Evolutionary conservation across 1,140 invertebrate genomes (phyloP).

Genomic region (Dreissena polymorpha): DNA sequence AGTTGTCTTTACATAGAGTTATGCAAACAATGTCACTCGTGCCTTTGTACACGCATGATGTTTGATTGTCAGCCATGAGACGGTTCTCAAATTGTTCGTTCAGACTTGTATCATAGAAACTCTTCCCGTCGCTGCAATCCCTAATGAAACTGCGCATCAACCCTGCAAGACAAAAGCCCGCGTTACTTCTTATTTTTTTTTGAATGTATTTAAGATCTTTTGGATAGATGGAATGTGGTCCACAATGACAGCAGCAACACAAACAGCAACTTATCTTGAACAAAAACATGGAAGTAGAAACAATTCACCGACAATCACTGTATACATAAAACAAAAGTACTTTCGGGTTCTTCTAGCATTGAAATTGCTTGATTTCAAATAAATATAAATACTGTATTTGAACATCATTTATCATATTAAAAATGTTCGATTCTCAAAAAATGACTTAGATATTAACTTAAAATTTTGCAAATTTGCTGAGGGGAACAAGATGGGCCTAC

Average conservation of each 20-base stretch:
- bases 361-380: too few relatives aligned
- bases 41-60: constrained; percentile 34
- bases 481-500: too few relatives aligned
- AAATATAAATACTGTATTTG: too few relatives aligned
- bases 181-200: neutral
- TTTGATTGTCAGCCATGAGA: constrained; percentile 14
- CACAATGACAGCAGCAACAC: neutral
- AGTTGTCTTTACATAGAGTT: constrained; percentile 9
- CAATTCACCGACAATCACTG: too few relatives aligned
- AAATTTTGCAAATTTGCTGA: too few relatives aligned
- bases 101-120: constrained; percentile 3
- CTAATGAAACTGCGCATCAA: constrained; percentile 20
- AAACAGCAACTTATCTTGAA: neutral
- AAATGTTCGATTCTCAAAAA: too few relatives aligned
- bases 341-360: too few relatives aligned
- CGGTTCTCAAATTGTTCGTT: constrained; percentile 10
- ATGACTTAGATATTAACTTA: too few relatives aligned
- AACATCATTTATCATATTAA: too few relatives aligned
- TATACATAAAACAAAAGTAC: too few relatives aligned
- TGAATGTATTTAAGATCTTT: neutral
- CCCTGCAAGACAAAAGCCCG: neutral
- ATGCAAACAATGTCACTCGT: constrained; percentile 27
- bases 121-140: constrained; percentile 29
- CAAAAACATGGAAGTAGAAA: neutral
- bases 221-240: neutral